phyloP scores from a whole-genome alignment of 2,888 invertebrate species.

The Caenorhabditis angaria region DNA sequence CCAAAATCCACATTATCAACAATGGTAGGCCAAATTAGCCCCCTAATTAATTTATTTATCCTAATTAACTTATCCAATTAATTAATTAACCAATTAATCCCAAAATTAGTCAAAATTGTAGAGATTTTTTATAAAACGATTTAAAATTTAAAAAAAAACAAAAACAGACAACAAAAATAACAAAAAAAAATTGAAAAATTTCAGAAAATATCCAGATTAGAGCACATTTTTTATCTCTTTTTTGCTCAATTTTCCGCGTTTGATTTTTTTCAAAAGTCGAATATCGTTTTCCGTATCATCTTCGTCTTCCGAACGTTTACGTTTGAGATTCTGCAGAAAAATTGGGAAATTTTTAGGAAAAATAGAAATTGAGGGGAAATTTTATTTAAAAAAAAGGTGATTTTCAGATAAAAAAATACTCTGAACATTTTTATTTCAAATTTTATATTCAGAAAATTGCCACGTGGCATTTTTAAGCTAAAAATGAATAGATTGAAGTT shows the following conservation, averaged over 20 bases:
- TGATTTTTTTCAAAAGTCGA: constrained; percentile 74
- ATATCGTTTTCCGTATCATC: constrained; percentile 73
- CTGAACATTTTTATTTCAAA: too few relatives aligned
- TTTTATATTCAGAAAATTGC: constrained; percentile 3
- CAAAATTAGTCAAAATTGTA: too few relatives aligned
- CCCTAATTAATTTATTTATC: neutral
- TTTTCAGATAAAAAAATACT: too few relatives aligned
- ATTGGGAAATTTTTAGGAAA: neutral
- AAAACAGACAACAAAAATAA: constrained; percentile 15
- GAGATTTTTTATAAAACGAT: too few relatives aligned
- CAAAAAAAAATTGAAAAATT: constrained; percentile 14
- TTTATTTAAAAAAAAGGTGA: too few relatives aligned
- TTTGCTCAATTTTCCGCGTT: constrained; percentile 73
- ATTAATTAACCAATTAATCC: too few relatives aligned
- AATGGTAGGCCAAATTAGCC: constrained; percentile 28
- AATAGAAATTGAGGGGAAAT: too few relatives aligned
- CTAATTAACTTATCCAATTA: neutral
- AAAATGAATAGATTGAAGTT: too few relatives aligned
- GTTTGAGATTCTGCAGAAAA: constrained; percentile 36
- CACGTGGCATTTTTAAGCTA: too few relatives aligned
- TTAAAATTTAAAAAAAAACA: constrained; percentile 17
- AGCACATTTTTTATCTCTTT: constrained; percentile 68
- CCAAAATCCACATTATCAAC: constrained; percentile 50
- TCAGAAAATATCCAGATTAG: constrained; percentile 13
- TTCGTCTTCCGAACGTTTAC: constrained; percentile 60